Conservation (phyloP, 2,113 vertebrate genomes). For the chimpanzee (Pan troglodytes) region NHGRI_mPanTro3-v2.1_pri NC_072404.2:145246501-145247000, state of each 20-base stretch:
- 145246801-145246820: slow-evolving; percentile 30
- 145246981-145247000: slow-evolving; percentile 23
- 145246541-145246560: slow-evolving; percentile 44
- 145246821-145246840: slow-evolving; percentile 46
- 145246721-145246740: slow-evolving; percentile 14
- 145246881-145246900: background rate
- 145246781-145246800: slow-evolving; percentile 22
- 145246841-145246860: background rate
- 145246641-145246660: slow-evolving; percentile 63
- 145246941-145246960: background rate
- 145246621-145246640: slow-evolving; percentile 49
- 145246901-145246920: slow-evolving; percentile 31
- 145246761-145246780: slow-evolving; percentile 2
- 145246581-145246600: background rate
- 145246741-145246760: background rate
- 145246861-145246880: background rate
- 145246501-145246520: slow-evolving; percentile 39
- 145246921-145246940: slow-evolving; percentile 13
- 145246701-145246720: slow-evolving; percentile 38
- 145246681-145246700: slow-evolving; percentile 47
- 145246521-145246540: slow-evolving; percentile 40
- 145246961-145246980: background rate
- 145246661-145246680: slow-evolving; percentile 1
- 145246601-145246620: slow-evolving; percentile 19
- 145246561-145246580: slow-evolving; percentile 24